Base-by-base conservation (phyloP, 1,140 invertebrate genomes). In the Drosophila arawakana region DNA sequence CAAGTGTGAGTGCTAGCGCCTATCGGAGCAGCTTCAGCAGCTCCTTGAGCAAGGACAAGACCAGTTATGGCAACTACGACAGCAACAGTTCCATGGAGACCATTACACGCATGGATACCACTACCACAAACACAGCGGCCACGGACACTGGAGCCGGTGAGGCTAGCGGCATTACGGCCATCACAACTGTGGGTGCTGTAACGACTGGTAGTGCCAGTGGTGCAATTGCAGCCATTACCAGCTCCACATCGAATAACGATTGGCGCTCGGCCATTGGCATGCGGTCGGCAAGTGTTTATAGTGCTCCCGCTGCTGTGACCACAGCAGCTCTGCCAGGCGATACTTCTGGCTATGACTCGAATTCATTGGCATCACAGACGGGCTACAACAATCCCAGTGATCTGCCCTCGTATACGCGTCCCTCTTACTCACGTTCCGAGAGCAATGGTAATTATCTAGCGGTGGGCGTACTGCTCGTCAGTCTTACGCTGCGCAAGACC, bases 391-490 rank as follows among this genome's bases (percentile, higher is more conserved):
- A 91, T 67, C 77, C 90, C 67, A 88, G 90, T 35, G 90, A 91
- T 46, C 55, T 91, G 79, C 90, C 90, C 50, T 91, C 90, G 50
- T 91, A 91, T 52, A 91, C 90, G 7, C 78, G 90, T 35, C 90
- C 90, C 75, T 90, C 90, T 50, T 91, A 91, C 74, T 78, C 90
- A 30, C 90, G 90, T 50, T 91, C 90, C 72, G 90, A 91, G 78
- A 91, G 79, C 89, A 91, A 91, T 80, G 90, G 90, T 91, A 91
- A 91, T 91, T 91, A 91, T 91, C 76, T 91, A 63, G 90, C 90
- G 18, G 86, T 91, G 65, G 90, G 90, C 79, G 90, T 91, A 30
- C 75, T 91, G 43, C 83, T 91, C 47, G 90, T 91, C 81, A 91
- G 90, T 74, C 71, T 91, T 59, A 91, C 90, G 63, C 74, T 91